These are phyloP conservation scores for Poeciliopsis occidentalis DNA, from an alignment of 2,113 vertebrate genomes.

Conservation along the genomic window DNA sequence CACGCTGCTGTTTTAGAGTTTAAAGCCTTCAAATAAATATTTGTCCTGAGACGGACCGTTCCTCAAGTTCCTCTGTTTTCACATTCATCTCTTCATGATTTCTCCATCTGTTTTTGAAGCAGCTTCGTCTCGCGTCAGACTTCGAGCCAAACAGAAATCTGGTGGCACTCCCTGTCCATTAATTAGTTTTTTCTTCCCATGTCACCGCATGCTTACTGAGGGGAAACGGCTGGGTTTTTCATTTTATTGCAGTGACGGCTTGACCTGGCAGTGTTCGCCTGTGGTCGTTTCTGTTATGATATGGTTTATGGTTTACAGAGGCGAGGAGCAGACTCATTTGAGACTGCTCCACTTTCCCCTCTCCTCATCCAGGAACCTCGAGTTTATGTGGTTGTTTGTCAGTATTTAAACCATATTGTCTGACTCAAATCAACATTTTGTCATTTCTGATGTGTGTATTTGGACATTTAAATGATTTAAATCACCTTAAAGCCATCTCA, in stretches of 20 bases:
- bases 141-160: background rate
- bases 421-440: background rate
- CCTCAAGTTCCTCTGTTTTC: background rate
- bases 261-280: background rate
- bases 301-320: background rate
- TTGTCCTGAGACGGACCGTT: background rate
- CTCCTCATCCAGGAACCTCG: background rate
- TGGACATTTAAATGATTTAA: no score
- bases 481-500: background rate
- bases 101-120: background rate
- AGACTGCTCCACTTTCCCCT: background rate
- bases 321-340: background rate
- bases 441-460: no score
- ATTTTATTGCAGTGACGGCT: background rate
- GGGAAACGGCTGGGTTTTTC: background rate
- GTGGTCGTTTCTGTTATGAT: background rate
- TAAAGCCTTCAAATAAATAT: background rate
- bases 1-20: no score
- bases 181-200: background rate
- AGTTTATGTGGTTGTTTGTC: background rate
- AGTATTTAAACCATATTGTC: background rate
- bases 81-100: background rate
- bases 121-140: background rate
- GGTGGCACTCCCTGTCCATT: background rate
- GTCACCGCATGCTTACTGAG: background rate